These are phyloP conservation scores for Ornithoptera priamus DNA, from an alignment of 2,888 invertebrate species.

Conservation along the genomic window DNA sequence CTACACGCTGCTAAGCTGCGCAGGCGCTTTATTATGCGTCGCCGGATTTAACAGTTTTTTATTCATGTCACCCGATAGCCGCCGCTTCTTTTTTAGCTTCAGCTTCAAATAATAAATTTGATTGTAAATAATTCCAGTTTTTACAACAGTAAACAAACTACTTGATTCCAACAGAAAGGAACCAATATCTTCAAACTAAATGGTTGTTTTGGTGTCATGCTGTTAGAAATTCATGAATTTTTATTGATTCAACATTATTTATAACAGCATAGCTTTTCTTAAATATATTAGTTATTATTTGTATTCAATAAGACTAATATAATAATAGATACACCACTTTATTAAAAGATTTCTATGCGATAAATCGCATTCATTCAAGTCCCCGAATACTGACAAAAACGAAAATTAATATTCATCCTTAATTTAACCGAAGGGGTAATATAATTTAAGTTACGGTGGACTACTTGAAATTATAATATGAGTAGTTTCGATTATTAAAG, in stretches of 20 bases:
- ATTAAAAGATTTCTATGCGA: too few species aligned
- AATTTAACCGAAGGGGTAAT: neutral
- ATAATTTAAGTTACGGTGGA: neutral
- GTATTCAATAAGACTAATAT: too few species aligned
- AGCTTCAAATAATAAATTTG: slow-evolving; percentile 16
- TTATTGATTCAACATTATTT: too few species aligned
- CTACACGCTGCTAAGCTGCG: slow-evolving; percentile 39
- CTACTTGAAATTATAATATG: neutral
- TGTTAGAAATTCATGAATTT: too few species aligned
- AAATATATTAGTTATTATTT: too few species aligned
- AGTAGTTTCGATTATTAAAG: neutral
- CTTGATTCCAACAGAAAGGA: neutral
- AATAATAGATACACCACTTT: too few species aligned
- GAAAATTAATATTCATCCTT: neutral
- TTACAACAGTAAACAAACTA: neutral
- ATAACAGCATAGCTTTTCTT: too few species aligned
- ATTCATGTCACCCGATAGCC: slow-evolving; percentile 37
- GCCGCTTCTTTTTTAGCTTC: slow-evolving; percentile 32
- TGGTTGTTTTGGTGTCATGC: neutral
- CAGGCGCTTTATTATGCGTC: slow-evolving; percentile 34
- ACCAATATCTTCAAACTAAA: neutral
- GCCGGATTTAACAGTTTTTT: slow-evolving; percentile 32
- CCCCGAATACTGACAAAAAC: neutral
- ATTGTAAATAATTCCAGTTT: neutral
- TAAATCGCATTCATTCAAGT: too few species aligned